These are phyloP conservation scores for Merodon equestris DNA, from an alignment of 2,888 invertebrate genomes.

Conservation along the genomic window DNA sequence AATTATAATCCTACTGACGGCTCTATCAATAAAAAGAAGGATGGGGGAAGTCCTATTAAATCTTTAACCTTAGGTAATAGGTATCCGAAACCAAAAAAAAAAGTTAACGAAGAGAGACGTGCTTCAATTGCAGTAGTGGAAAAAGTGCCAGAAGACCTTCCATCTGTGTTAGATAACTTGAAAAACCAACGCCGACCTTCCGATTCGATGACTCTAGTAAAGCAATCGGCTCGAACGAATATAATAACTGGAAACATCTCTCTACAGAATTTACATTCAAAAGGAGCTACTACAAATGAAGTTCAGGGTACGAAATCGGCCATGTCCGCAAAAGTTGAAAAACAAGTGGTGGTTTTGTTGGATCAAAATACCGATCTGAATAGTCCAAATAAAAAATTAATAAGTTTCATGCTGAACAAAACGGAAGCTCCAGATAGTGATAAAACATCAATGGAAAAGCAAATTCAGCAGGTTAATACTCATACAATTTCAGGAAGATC, in stretches of 20 bases:
- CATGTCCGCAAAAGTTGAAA: too few relatives aligned
- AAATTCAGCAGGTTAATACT: too few relatives aligned
- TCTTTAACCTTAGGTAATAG: too few relatives aligned
- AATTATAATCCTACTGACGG: too few relatives aligned
- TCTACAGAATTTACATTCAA: background rate
- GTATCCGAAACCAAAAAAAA: conserved; percentile 23
- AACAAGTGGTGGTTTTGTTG: too few relatives aligned
- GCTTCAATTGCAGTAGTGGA: conserved; percentile 77
- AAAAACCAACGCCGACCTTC: conserved; percentile 74
- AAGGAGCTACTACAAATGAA: conserved; percentile 9
- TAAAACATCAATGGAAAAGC: too few relatives aligned
- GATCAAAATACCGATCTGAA: too few relatives aligned
- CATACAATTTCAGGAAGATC: too few relatives aligned
- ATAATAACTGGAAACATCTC: background rate
- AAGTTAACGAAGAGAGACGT: conserved; percentile 69
- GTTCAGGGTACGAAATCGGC: background rate
- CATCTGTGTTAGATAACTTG: conserved; percentile 46
- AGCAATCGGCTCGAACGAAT: conserved; percentile 70
- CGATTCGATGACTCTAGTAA: conserved; percentile 75
- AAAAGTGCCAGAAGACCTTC: conserved; percentile 23
- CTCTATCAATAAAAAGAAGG: conserved; percentile 17
- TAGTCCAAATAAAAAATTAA: too few relatives aligned
- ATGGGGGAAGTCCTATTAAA: background rate
- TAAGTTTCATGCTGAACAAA: too few relatives aligned
- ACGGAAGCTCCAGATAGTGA: too few relatives aligned